Evolutionary conservation across 1,140 invertebrate species (phyloP).

Genomic region (Cephus cinctus): DNA sequence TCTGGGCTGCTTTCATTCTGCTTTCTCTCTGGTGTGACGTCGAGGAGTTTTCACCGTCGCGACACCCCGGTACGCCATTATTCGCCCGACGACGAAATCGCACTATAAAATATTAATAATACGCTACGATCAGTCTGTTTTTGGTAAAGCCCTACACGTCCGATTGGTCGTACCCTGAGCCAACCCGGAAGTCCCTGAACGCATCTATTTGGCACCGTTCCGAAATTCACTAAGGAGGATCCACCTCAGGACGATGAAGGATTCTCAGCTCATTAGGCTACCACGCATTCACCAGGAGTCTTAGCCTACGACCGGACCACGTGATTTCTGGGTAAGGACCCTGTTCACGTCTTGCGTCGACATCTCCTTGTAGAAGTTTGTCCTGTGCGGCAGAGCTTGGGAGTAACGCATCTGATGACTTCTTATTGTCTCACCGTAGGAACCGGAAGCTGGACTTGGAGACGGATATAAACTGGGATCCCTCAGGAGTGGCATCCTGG

Average conservation of each 20-base stretch:
- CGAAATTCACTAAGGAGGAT: slow-evolving; percentile 4
- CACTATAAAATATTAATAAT: too few relatives aligned
- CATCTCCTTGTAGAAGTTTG: slow-evolving; percentile 17
- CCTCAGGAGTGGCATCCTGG: slow-evolving; percentile 35
- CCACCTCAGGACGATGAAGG: background rate
- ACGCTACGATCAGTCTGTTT: slow-evolving; percentile 29
- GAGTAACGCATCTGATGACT: slow-evolving; percentile 13
- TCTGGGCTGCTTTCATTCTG: too few relatives aligned
- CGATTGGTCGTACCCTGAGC: slow-evolving; percentile 15
- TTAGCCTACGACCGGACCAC: slow-evolving; percentile 16
- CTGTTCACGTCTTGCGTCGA: slow-evolving; percentile 19
- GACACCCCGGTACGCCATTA: too few relatives aligned
- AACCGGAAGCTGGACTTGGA: background rate
- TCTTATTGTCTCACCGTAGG: background rate
- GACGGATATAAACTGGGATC: slow-evolving; percentile 27
- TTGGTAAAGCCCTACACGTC: slow-evolving; percentile 18
- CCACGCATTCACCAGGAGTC: too few relatives aligned
- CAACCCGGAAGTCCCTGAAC: slow-evolving; percentile 8
- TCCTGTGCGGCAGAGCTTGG: slow-evolving; percentile 8
- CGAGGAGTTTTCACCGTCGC: too few relatives aligned
- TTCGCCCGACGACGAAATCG: too few relatives aligned
- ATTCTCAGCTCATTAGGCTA: background rate
- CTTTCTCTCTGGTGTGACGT: too few relatives aligned
- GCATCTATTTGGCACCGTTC: slow-evolving; percentile 15
- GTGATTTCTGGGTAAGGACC: slow-evolving; percentile 4